Evolutionary conservation across 1,140 invertebrate genomes (phyloP).

Genomic region (Neodiprion virginianus): DNA sequence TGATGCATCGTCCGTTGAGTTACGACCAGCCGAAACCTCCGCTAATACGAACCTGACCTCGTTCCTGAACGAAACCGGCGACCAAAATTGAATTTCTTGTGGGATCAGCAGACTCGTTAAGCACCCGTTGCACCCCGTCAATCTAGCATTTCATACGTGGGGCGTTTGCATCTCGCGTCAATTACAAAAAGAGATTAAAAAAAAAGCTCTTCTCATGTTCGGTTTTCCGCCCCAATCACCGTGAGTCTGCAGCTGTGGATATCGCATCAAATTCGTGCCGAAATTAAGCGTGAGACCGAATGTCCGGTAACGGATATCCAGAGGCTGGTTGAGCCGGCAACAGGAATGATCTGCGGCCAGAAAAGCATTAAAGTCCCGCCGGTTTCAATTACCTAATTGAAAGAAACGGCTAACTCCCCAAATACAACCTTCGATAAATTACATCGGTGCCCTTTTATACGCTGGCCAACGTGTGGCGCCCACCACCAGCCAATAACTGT

Average conservation of each 20-base stretch:
- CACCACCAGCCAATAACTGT: slow-evolving; percentile 44
- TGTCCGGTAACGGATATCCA: background rate
- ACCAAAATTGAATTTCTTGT: background rate
- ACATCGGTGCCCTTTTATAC: slow-evolving; percentile 11
- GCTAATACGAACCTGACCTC: background rate
- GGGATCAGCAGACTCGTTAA: background rate
- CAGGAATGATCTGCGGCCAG: background rate
- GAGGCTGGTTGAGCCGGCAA: background rate
- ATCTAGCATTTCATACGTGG: too few species aligned
- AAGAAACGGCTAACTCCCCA: slow-evolving; percentile 33
- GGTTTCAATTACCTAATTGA: slow-evolving; percentile 56
- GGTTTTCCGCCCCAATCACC: too few species aligned
- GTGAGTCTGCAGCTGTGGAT: too few species aligned
- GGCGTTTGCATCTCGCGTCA: too few species aligned
- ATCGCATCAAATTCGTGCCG: background rate
- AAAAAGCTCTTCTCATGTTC: too few species aligned
- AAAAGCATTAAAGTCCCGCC: slow-evolving; percentile 23
- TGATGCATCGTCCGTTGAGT: background rate
- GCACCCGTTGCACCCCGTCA: too few species aligned
- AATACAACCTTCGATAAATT: slow-evolving; percentile 42
- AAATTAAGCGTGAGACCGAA: background rate
- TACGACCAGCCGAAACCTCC: background rate
- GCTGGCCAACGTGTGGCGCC: background rate
- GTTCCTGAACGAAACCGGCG: background rate
- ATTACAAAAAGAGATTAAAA: too few species aligned